phyloP scores from a whole-genome alignment of 2,888 invertebrate genomes.

The Sepioteuthis lessoniana region DNA sequence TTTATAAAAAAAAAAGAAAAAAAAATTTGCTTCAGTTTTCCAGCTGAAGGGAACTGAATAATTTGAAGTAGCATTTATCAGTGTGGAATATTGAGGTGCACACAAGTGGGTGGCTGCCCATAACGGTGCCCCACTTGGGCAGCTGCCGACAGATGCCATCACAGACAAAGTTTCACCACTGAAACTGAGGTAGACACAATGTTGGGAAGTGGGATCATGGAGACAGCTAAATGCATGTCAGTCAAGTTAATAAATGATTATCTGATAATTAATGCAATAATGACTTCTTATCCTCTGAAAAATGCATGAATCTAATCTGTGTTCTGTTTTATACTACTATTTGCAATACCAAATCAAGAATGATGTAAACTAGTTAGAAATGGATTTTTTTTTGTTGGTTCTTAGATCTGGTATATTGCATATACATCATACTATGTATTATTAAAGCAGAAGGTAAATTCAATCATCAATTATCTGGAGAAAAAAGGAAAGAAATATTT shows the following conservation, averaged over 20 bases:
- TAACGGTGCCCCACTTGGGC: neutral
- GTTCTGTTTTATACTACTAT: constrained; percentile 6
- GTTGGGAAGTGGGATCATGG: constrained; percentile 12
- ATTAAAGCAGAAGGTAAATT: neutral
- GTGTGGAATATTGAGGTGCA: constrained; percentile 17
- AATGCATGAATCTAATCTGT: neutral
- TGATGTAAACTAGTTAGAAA: neutral
- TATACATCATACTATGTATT: neutral
- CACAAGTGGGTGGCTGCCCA: constrained; percentile 33
- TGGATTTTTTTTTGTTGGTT: neutral
- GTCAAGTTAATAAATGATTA: neutral
- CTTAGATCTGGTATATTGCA: neutral
- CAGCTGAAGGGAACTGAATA: neutral
- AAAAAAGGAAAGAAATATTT: neutral
- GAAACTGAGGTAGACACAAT: constrained; percentile 33
- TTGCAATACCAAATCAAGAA: neutral
- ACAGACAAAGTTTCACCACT: constrained; percentile 21
- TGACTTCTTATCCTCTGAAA: neutral
- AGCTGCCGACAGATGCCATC: constrained; percentile 33
- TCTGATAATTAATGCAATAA: neutral
- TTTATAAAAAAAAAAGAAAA: neutral
- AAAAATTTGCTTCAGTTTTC: neutral
- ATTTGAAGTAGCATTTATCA: constrained; percentile 33
- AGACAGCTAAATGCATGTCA: neutral
- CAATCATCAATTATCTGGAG: too few relatives aligned